These are phyloP conservation scores for Momotus momota DNA, from an alignment of 2,797 vertebrate genomes.

Conservation along the genomic window DNA sequence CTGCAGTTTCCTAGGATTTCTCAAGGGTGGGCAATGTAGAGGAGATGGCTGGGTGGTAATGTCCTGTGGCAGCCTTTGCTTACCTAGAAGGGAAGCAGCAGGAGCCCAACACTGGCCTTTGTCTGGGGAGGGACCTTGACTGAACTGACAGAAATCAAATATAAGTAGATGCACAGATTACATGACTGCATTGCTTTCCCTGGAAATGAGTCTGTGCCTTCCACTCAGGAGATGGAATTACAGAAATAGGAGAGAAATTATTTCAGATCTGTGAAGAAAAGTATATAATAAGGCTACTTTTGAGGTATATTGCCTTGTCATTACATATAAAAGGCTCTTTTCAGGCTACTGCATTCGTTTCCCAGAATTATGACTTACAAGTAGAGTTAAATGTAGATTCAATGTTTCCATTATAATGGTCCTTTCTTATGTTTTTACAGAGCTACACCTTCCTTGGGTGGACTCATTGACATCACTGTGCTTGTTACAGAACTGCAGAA, in stretches of 20 bases:
- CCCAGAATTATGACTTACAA: neutral
- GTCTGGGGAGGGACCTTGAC: neutral
- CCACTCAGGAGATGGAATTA: neutral
- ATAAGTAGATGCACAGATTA: neutral
- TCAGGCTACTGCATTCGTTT: conserved; percentile 8
- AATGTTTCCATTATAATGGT: neutral
- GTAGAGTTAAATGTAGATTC: conserved; percentile 10
- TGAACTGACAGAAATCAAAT: neutral
- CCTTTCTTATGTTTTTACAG: neutral
- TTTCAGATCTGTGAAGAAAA: conserved; percentile 19
- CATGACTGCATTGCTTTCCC: neutral
- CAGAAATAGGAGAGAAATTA: neutral
- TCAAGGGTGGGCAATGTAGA: accelerated
- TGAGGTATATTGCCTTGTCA: neutral
- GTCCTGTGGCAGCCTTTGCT: neutral
- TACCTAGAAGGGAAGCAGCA: neutral
- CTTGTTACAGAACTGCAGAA: neutral
- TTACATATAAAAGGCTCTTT: conserved; percentile 39
- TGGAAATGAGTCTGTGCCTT: neutral
- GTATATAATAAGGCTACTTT: neutral
- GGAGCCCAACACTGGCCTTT: neutral
- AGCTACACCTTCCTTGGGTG: neutral
- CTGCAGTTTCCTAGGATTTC: neutral
- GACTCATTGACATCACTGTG: neutral
- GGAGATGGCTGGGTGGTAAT: neutral